These are phyloP conservation scores for Drosophila baimaii DNA, from an alignment of 1,140 invertebrate species.

Conservation along the genomic window DNA sequence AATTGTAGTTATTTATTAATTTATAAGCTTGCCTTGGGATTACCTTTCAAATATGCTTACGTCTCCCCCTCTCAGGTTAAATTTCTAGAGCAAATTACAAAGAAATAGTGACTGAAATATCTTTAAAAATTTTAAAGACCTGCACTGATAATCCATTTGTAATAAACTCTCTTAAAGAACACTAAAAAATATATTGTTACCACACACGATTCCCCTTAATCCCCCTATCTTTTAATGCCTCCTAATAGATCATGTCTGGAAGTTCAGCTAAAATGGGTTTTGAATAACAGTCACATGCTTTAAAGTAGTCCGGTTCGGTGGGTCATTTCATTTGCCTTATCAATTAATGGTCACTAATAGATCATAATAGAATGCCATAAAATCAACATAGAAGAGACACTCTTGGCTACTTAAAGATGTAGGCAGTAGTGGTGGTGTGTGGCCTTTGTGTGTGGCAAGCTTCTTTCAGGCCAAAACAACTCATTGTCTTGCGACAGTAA, in stretches of 20 bases:
- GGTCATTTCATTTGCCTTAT: slow-evolving; percentile 54
- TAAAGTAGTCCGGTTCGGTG: neutral
- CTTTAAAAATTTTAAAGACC: no score
- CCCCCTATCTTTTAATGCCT: slow-evolving; percentile 4
- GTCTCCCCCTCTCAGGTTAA: no score
- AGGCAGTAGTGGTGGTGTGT: slow-evolving; percentile 13
- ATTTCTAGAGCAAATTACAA: no score
- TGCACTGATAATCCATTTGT: no score
- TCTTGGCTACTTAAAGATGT: slow-evolving; percentile 58
- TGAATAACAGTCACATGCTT: slow-evolving; percentile 6
- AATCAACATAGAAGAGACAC: slow-evolving; percentile 50
- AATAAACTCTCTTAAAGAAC: neutral
- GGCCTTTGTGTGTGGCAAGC: slow-evolving; percentile 57
- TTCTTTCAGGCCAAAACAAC: slow-evolving; percentile 13
- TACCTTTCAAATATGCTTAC: no score
- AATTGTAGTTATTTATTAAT: no score
- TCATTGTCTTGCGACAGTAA: neutral
- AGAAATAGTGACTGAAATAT: no score
- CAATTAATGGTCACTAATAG: slow-evolving; percentile 76
- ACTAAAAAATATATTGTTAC: neutral
- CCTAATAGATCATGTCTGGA: slow-evolving; percentile 29
- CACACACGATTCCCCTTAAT: slow-evolving; percentile 2
- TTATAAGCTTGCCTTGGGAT: no score
- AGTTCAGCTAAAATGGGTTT: neutral
- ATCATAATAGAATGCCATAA: slow-evolving; percentile 75